Evolutionary conservation across 2,888 invertebrate species (phyloP), one percentile per base, ranked within the genome.

Genomic region (Tuta absoluta): DNA sequence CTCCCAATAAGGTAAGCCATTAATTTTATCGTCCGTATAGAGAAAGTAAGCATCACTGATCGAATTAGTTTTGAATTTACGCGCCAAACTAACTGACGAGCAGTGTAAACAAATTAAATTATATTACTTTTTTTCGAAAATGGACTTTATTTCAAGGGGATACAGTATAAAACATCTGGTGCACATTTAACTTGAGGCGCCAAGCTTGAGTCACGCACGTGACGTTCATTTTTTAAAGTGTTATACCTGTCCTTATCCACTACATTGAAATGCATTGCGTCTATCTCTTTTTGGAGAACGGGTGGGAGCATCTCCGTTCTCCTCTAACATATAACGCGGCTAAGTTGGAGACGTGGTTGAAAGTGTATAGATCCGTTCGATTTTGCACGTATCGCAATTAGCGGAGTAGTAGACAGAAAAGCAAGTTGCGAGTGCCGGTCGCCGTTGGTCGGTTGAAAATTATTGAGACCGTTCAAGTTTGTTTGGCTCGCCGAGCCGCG

Each of bases 401-500:
- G 77, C 73, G 63, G 85, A 72, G 62, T 86, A 79, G 75, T 81
- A 82, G 76, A 81, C 78, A 77, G 82, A 81, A 81, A 84, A 74
- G 78, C 74, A 76, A 75, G 81, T 77, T 74, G 73, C 37, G 33
- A 73, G 72, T 71, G 75, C 71, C 75, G 73, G 72, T 68, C 69
- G 69, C 69, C 78, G 76, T 74, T 72, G 76, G 72, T 72, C 73
- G 74, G 77, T 75, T 77, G 74, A 69, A 62, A 63, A 33, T 19
- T 61, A 63, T 61, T 49, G 60, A 51, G 65, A 64, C 51, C 66
- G 64, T 21, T 17, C 66, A 73, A 63, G 66, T 66, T 66, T 63
- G 66, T 66, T 66, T 63, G 61, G 66, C 62, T 62, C 73, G 79
- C 80, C 81, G 80, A 80, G 79, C 77, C 77, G 76, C 81, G 86